phyloP scores from a whole-genome alignment of 2,888 invertebrate genomes.

The Piscicola geometra region DNA sequence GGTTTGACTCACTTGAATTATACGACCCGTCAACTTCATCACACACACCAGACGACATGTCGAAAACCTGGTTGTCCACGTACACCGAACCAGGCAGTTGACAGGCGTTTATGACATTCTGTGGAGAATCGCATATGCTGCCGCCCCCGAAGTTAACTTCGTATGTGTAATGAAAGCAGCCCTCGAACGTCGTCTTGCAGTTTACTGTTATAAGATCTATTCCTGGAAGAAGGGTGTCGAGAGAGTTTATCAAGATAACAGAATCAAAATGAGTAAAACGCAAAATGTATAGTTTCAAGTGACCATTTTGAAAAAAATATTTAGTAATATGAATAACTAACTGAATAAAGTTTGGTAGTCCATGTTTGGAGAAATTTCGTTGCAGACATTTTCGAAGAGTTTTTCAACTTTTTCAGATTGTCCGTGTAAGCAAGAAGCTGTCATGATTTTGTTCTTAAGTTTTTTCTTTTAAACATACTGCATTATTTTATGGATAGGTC shows the following conservation, averaged over 20 bases:
- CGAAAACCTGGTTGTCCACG: slow-evolving; percentile 92
- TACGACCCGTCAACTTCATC: slow-evolving; percentile 45
- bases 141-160: slow-evolving; percentile 51
- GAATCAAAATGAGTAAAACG: too few species aligned
- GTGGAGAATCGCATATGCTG: slow-evolving; percentile 69
- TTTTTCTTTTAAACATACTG: too few species aligned
- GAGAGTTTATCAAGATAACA: too few species aligned
- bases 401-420: too few species aligned
- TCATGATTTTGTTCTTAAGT: too few species aligned
- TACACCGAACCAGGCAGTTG: slow-evolving; percentile 93
- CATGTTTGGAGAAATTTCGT: slow-evolving; percentile 26
- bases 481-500: too few species aligned
- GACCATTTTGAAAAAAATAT: too few species aligned
- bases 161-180: slow-evolving; percentile 53
- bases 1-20: background rate
- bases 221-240: too few species aligned
- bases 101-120: slow-evolving; percentile 82
- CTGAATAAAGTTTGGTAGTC: slow-evolving; percentile 40
- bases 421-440: too few species aligned
- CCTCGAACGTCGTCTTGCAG: slow-evolving; percentile 54
- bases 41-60: slow-evolving; percentile 85
- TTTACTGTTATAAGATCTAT: slow-evolving; percentile 47
- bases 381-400: slow-evolving; percentile 37
- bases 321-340: slow-evolving; percentile 37
- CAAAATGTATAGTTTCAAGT: too few species aligned